These are phyloP conservation scores for Aselliscus stoliczkanus DNA, from an alignment of 2,797 vertebrate genomes.

Conservation along the genomic window DNA sequence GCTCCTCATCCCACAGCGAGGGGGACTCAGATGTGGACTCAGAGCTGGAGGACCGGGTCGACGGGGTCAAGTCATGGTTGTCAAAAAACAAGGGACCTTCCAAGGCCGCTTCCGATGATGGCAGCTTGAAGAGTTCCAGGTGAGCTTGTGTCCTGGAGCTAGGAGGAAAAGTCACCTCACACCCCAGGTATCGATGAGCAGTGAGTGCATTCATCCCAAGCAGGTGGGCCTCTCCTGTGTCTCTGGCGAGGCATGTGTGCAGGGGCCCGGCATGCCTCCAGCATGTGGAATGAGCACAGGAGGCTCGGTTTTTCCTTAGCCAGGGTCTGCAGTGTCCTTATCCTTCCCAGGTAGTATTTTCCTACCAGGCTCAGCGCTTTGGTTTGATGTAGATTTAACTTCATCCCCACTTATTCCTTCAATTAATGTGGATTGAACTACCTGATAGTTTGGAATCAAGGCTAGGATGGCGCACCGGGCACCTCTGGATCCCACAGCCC, in stretches of 20 bases:
- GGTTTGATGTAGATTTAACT: neutral
- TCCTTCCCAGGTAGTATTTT: neutral
- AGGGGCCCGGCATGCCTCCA: neutral
- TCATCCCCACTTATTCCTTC: neutral
- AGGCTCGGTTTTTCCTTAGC: neutral
- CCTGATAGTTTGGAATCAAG: neutral
- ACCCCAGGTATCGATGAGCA: neutral
- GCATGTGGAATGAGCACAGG: neutral
- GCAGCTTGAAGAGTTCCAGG: slow-evolving; percentile 96
- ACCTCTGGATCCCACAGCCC: neutral
- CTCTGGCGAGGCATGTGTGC: neutral
- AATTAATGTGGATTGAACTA: neutral
- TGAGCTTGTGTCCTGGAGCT: slow-evolving; percentile 77
- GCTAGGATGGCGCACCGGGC: neutral
- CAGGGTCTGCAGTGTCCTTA: neutral
- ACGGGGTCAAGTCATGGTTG: slow-evolving; percentile 97
- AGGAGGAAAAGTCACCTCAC: neutral
- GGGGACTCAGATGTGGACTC: slow-evolving; percentile 94
- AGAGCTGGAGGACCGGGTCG: slow-evolving; percentile 93
- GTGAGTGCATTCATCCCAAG: slow-evolving; percentile 54
- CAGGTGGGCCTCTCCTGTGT: neutral
- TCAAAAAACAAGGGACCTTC: slow-evolving; percentile 95
- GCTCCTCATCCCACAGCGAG: slow-evolving; percentile 81
- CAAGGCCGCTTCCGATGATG: slow-evolving; percentile 93
- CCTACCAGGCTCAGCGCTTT: neutral